phyloP scores from a whole-genome alignment of 2,113 vertebrate genomes.

The Apodemus speciosus region DNA sequence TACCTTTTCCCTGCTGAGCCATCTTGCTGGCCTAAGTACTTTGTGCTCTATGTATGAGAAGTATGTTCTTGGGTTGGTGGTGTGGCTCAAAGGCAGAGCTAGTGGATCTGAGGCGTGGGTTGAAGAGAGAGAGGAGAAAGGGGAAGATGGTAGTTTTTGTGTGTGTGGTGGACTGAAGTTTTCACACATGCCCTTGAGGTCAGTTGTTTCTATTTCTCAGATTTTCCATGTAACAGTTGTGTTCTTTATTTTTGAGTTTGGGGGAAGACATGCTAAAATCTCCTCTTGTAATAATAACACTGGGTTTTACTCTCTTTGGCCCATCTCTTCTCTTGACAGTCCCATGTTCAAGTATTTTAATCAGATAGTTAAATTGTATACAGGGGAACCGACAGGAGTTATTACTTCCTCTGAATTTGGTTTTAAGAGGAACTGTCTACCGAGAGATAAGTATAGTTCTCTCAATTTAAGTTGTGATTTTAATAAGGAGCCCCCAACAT shows the following conservation, averaged over 20 bases:
- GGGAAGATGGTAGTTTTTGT: neutral
- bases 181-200: neutral
- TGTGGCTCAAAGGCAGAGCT: neutral
- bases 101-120: neutral
- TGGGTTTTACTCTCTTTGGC: neutral
- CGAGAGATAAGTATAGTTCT: conserved; percentile 23
- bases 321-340: neutral
- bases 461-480: conserved; percentile 51
- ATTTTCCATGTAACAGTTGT: neutral
- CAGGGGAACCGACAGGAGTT: conserved; percentile 10
- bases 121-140: neutral
- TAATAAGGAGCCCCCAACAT: conserved; percentile 10
- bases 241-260: neutral
- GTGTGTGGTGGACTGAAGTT: neutral
- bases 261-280: neutral
- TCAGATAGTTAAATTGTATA: neutral
- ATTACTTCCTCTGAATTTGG: conserved; percentile 56
- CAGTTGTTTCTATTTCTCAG: neutral
- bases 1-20: neutral
- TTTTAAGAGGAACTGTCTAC: conserved; percentile 63
- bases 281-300: neutral
- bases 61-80: neutral
- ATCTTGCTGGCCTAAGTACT: neutral
- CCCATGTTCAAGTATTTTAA: neutral
- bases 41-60: neutral